These are phyloP conservation scores for Aricia agestis DNA, from an alignment of 1,140 invertebrate genomes.

Conservation along the genomic window DNA sequence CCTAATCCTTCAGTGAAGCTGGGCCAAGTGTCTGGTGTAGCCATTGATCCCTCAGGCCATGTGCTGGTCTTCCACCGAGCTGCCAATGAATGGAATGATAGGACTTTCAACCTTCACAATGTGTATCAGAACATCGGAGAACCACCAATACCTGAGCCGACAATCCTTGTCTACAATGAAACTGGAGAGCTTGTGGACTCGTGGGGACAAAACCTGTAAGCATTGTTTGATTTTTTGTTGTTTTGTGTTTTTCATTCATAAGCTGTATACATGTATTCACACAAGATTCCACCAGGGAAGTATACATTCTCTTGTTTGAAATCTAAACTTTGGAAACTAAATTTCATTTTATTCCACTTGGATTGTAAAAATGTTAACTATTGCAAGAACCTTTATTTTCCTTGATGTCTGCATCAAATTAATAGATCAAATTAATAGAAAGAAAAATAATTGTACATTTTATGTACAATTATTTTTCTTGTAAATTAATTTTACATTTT, in stretches of 20 bases:
- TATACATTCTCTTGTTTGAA: no score
- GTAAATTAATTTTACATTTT: neutral
- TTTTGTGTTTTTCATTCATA: neutral
- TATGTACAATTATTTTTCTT: neutral
- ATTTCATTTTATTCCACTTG: no score
- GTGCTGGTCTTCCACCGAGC: conserved; percentile 92
- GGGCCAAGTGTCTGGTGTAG: conserved; percentile 89
- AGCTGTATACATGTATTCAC: no score
- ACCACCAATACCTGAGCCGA: conserved; percentile 84
- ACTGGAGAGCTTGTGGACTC: conserved; percentile 83
- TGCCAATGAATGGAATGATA: conserved; percentile 81
- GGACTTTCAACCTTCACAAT: conserved; percentile 81
- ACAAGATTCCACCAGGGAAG: no score
- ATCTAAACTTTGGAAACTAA: no score
- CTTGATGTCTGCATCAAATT: no score
- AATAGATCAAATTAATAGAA: no score
- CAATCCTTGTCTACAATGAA: conserved; percentile 85
- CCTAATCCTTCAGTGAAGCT: conserved; percentile 73
- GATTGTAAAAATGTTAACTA: no score
- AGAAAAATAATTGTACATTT: no score
- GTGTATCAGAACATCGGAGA: conserved; percentile 77
- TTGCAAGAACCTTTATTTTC: no score
- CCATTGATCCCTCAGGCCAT: conserved; percentile 83
- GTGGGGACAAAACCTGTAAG: conserved; percentile 89
- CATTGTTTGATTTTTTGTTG: conserved; percentile 24